Conservation (phyloP, 2,113 vertebrate genomes). For the Gobio gobio region DNA sequence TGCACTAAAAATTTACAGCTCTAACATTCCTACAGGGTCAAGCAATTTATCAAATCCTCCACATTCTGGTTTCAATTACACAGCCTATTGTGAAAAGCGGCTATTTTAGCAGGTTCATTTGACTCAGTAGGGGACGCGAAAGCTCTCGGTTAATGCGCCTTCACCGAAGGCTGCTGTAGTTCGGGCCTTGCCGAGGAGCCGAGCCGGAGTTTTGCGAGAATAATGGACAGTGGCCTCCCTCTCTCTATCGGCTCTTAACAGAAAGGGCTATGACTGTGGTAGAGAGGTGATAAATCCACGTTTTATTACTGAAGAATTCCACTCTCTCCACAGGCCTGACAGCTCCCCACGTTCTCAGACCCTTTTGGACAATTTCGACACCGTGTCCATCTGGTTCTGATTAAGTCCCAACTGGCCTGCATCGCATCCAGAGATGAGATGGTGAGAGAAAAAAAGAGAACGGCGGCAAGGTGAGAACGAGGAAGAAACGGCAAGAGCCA, state of each 20-base stretch:
- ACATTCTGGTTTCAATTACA: conserved; percentile 99
- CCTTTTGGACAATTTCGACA: conserved; percentile 94
- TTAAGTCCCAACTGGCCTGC: conserved; percentile 88
- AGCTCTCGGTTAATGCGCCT: conserved; percentile 85
- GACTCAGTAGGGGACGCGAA: conserved; percentile 92
- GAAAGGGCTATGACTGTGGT: conserved; percentile 88
- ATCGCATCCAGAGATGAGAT: conserved; percentile 83
- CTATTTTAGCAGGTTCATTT: conserved; percentile 99
- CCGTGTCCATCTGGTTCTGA: conserved; percentile 98
- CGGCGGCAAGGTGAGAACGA: conserved; percentile 58
- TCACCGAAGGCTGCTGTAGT: conserved; percentile 69
- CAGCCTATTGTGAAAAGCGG: conserved; percentile 93
- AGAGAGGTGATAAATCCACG: conserved; percentile 98
- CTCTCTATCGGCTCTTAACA: conserved; percentile 57
- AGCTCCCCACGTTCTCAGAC: conserved; percentile 94
- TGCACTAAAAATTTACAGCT: conserved; percentile 95
- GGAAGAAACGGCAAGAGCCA: conserved; percentile 68
- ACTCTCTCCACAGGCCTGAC: conserved; percentile 97
- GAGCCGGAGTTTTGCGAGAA: conserved; percentile 63
- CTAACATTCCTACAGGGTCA: conserved; percentile 97
- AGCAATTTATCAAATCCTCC: conserved; percentile 99
- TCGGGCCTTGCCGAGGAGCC: conserved; percentile 61
- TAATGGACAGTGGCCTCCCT: conserved; percentile 78
- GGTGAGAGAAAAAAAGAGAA: conserved; percentile 75
- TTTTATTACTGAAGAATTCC: conserved; percentile 99